These are phyloP conservation scores for Ophion slaviceki DNA, from an alignment of 2,888 invertebrate species.

Conservation along the genomic window DNA sequence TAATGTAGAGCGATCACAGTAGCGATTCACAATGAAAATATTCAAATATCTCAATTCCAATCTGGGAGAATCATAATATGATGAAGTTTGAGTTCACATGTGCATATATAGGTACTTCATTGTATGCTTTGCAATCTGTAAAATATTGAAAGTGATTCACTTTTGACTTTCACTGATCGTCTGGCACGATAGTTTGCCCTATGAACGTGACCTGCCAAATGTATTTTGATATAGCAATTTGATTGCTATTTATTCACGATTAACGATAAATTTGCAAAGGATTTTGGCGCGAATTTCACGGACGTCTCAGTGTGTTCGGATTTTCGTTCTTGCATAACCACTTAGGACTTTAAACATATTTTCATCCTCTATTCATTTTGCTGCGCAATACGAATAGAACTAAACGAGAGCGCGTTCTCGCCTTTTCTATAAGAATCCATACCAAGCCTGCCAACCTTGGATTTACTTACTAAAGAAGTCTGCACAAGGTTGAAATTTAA, in stretches of 20 bases:
- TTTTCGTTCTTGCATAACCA: not conserved
- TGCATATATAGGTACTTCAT: not conserved
- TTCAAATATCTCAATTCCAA: not conserved
- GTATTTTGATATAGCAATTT: not conserved
- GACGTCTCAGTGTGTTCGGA: not conserved
- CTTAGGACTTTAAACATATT: not conserved
- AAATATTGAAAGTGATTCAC: not conserved
- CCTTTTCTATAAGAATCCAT: no score
- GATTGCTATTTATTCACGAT: not conserved
- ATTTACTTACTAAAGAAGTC: no score
- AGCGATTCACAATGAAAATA: not conserved
- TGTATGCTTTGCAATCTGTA: not conserved
- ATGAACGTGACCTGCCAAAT: not conserved
- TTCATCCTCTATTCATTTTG: no score
- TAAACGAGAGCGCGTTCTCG: no score
- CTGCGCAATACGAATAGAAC: no score
- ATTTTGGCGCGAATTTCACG: not conserved
- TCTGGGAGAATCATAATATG: not conserved
- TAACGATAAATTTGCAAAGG: not conserved
- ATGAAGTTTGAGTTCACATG: not conserved
- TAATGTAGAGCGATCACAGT: not conserved
- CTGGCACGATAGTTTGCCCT: not conserved
- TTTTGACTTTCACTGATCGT: not conserved
- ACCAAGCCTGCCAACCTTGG: no score
- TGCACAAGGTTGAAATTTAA: no score